phyloP scores from a whole-genome alignment of 2,113 vertebrate species.

The Microcebus tavaratra region DNA sequence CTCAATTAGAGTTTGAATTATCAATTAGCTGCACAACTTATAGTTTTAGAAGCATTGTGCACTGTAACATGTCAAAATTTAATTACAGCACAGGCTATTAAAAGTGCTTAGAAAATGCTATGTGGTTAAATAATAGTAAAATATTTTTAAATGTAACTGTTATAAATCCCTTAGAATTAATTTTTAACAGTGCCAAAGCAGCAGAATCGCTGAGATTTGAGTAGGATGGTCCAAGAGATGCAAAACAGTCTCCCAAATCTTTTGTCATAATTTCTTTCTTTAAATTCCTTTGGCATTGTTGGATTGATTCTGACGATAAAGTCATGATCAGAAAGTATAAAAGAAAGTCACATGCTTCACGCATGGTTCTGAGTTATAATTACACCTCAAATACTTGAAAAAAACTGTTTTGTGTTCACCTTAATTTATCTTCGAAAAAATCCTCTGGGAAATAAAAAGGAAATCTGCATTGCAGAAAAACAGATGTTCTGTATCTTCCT shows the following conservation, averaged over 20 bases:
- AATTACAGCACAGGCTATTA: slow-evolving; percentile 64
- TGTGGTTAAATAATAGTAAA: slow-evolving; percentile 64
- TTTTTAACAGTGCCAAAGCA: neutral
- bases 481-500: neutral
- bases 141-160: slow-evolving; percentile 37
- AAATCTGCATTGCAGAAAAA: neutral
- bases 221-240: neutral
- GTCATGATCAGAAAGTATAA: neutral
- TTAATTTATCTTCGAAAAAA: neutral
- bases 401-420: neutral
- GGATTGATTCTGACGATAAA: neutral
- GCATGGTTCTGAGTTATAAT: neutral
- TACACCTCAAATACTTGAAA: neutral
- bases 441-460: neutral
- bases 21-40: slow-evolving; percentile 79
- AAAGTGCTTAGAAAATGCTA: slow-evolving; percentile 19
- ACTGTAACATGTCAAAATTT: slow-evolving; percentile 64
- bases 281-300: neutral
- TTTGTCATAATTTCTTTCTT: neutral
- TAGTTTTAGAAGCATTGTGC: slow-evolving; percentile 61
- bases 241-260: neutral
- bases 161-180: neutral
- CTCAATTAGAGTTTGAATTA: slow-evolving; percentile 81
- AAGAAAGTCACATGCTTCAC: neutral
- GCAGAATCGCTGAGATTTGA: neutral